Conservation (phyloP, 2,113 vertebrate genomes). For the Phaethornis superciliosus region DNA sequence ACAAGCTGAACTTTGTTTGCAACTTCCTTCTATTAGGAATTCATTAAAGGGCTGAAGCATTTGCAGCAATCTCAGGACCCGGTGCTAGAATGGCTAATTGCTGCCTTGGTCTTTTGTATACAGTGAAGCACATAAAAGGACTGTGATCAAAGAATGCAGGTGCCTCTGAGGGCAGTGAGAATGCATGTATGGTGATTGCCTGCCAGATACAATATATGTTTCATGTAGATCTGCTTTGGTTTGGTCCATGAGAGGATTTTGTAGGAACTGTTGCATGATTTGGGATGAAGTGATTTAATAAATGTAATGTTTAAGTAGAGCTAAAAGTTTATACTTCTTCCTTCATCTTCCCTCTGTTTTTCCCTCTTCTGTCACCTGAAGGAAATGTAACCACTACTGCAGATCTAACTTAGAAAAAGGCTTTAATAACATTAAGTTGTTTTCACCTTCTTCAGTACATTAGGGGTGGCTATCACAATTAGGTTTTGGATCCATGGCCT, state of each 20-base stretch:
- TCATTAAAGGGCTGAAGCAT: slow-evolving; percentile 47
- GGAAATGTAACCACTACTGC: neutral
- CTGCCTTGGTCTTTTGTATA: slow-evolving; percentile 55
- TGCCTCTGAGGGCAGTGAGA: slow-evolving; percentile 56
- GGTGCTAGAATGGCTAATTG: slow-evolving; percentile 64
- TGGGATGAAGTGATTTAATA: slow-evolving; percentile 3
- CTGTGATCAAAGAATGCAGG: slow-evolving; percentile 71
- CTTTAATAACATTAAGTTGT: neutral
- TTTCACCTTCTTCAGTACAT: neutral
- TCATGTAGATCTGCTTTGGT: slow-evolving; percentile 22
- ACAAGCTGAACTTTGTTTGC: slow-evolving; percentile 60
- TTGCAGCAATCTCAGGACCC: slow-evolving; percentile 37
- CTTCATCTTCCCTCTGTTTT: neutral
- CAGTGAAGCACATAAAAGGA: slow-evolving; percentile 52
- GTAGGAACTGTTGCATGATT: neutral
- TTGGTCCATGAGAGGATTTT: neutral
- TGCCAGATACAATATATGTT: slow-evolving; percentile 22
- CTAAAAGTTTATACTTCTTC: neutral
- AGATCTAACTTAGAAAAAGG: neutral
- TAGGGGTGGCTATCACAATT: neutral
- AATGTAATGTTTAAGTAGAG: neutral
- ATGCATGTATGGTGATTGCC: slow-evolving; percentile 27
- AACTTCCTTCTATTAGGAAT: slow-evolving; percentile 67
- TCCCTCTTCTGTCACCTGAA: neutral
- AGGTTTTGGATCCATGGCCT: neutral